Evolutionary conservation across 2,888 invertebrate species (phyloP).

Genomic region (Crepidodera aurea): DNA sequence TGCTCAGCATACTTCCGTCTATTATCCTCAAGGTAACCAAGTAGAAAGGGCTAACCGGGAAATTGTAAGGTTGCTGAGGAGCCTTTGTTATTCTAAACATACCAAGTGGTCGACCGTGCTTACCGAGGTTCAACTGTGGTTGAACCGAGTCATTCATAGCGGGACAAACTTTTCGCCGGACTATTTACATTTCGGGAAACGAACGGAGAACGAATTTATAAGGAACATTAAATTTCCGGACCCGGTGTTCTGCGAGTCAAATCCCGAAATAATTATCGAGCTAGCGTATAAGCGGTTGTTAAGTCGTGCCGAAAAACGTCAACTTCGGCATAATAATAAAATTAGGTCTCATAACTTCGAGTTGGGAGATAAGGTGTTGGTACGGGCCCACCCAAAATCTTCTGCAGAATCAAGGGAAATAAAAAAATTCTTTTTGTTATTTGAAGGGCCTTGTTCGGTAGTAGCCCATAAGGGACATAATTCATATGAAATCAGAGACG

Average conservation of each 20-base stretch:
- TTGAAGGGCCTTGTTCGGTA: not conserved
- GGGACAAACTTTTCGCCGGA: conserved; percentile 14
- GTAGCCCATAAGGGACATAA: not conserved
- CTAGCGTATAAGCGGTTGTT: conserved; percentile 8
- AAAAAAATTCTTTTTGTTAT: conserved; percentile 19
- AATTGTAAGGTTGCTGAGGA: conserved; percentile 4
- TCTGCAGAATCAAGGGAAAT: conserved; percentile 12
- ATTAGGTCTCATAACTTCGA: not conserved
- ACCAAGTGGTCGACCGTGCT: conserved; percentile 12
- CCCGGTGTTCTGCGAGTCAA: not conserved
- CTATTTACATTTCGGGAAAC: conserved; percentile 13
- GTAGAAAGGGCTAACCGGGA: conserved; percentile 21
- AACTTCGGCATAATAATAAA: conserved; percentile 11
- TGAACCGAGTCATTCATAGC: conserved; percentile 16
- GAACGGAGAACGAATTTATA: not conserved
- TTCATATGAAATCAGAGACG: conserved; percentile 7
- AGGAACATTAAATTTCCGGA: not conserved
- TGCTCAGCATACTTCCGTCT: not conserved
- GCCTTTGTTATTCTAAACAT: conserved; percentile 8
- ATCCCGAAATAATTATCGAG: not conserved
- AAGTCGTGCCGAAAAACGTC: conserved; percentile 10
- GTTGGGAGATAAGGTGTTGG: not conserved
- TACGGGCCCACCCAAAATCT: conserved; percentile 8
- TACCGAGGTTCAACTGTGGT: not conserved
- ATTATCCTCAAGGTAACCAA: conserved; percentile 7